These are phyloP conservation scores for Anoplophora glabripennis DNA, from an alignment of 1,140 invertebrate species.

Conservation along the genomic window DNA sequence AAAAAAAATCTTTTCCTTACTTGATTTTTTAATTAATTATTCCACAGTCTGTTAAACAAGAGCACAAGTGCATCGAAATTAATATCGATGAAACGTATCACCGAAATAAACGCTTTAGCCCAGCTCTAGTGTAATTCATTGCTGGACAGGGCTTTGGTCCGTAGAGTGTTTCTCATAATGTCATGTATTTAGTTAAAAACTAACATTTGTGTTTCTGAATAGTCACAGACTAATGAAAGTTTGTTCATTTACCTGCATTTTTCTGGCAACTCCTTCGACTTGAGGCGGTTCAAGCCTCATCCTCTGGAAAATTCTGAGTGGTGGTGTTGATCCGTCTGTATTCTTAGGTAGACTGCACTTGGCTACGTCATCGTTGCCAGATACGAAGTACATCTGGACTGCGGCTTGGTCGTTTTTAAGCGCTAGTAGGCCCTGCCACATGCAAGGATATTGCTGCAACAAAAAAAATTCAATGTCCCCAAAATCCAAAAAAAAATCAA, in stretches of 20 bases:
- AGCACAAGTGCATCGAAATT: no score
- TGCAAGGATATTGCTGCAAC: slow-evolving; percentile 80
- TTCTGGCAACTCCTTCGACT: slow-evolving; percentile 89
- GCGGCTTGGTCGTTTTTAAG: slow-evolving; percentile 95
- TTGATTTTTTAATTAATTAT: background rate
- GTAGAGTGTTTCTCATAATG: no score
- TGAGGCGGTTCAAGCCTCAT: slow-evolving; percentile 94
- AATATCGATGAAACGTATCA: no score
- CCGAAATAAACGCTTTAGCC: no score
- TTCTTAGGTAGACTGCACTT: slow-evolving; percentile 76
- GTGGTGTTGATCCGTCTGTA: slow-evolving; percentile 75
- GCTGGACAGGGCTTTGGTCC: no score
- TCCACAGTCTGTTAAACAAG: no score
- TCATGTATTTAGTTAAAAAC: no score
- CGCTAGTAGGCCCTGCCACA: slow-evolving; percentile 94
- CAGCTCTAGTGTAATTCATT: no score
- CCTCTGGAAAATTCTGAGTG: slow-evolving; percentile 88
- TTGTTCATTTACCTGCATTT: slow-evolving; percentile 80
- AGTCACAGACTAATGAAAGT: no score
- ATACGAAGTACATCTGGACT: slow-evolving; percentile 97
- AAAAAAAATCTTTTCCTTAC: background rate
- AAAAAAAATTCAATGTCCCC: slow-evolving; percentile 13
- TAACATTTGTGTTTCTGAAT: no score
- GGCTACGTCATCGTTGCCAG: slow-evolving; percentile 85
- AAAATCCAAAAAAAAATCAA: background rate